Percentiles rank a stretch among this genome's conserved stretches.
Conservation (phyloP, 1,140 invertebrate species). For the Probaryconus sp. region DNA sequence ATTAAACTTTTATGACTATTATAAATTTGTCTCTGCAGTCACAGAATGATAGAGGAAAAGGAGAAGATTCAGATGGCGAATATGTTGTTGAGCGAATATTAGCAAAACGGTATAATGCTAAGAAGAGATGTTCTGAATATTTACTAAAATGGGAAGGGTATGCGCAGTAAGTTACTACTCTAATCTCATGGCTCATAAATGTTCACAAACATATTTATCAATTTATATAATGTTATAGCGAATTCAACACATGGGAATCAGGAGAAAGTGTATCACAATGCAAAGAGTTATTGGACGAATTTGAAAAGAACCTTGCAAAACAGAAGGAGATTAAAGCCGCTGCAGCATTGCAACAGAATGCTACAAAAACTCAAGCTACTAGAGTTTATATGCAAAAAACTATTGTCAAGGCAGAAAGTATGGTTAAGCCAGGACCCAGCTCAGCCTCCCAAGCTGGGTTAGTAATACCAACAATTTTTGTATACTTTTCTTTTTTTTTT, state of each 20-base stretch:
- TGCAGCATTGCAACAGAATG: slow-evolving; percentile 69
- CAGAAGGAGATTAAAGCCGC: slow-evolving; percentile 84
- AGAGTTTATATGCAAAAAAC: slow-evolving; percentile 63
- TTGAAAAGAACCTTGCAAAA: slow-evolving; percentile 86
- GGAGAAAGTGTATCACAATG: slow-evolving; percentile 85
- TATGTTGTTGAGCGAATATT: slow-evolving; percentile 88
- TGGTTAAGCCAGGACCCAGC: slow-evolving; percentile 74
- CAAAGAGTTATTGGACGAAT: slow-evolving; percentile 86
- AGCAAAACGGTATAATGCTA: slow-evolving; percentile 87
- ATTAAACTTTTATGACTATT: slow-evolving; percentile 35
- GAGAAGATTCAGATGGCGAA: slow-evolving; percentile 79
- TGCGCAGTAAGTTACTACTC: slow-evolving; percentile 80
- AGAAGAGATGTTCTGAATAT: slow-evolving; percentile 87
- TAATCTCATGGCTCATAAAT: no score
- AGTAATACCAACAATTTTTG: slow-evolving; percentile 26
- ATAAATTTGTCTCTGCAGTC: slow-evolving; percentile 20
- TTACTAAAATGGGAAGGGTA: slow-evolving; percentile 90
- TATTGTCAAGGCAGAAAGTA: slow-evolving; percentile 67
- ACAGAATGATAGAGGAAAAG: slow-evolving; percentile 64
- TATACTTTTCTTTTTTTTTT: neutral
- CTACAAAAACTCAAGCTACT: slow-evolving; percentile 68
- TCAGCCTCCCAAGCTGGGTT: slow-evolving; percentile 71
- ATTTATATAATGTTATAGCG: no score
- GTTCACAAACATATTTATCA: no score
- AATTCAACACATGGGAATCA: slow-evolving; percentile 89